Evolutionary conservation across 2,113 vertebrate genomes (phyloP).

Genomic region (Hypomesus transpacificus): DNA sequence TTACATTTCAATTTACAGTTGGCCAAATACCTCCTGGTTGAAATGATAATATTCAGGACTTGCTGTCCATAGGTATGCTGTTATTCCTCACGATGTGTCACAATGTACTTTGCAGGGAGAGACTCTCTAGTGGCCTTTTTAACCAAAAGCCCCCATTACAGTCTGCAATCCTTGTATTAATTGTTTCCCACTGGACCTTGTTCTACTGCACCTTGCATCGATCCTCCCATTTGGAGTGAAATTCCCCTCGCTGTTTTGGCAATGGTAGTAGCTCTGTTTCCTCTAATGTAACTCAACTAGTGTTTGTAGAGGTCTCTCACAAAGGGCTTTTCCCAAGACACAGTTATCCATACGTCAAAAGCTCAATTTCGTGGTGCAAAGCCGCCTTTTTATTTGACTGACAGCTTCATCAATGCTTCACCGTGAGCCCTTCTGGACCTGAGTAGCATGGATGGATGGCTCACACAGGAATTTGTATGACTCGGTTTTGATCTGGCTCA

Average conservation of each 20-base stretch:
- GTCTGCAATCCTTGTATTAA: conserved; percentile 47
- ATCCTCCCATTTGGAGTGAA: conserved; percentile 55
- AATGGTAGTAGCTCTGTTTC: conserved; percentile 13
- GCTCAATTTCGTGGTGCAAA: conserved; percentile 38
- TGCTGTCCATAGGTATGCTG: neutral
- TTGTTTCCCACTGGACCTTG: conserved; percentile 58
- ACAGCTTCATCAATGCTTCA: conserved; percentile 39
- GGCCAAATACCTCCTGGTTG: neutral
- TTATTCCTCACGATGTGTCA: conserved; percentile 23
- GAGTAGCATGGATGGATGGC: conserved; percentile 19
- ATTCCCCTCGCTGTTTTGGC: conserved; percentile 28
- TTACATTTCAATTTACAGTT: conserved; percentile 20
- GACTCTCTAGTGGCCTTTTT: conserved; percentile 14
- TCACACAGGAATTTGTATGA: conserved; percentile 13
- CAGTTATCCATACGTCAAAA: conserved; percentile 36
- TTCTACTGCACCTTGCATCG: conserved; percentile 47
- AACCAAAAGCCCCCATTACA: conserved; percentile 32
- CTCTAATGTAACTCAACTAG: conserved; percentile 26
- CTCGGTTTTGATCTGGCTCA: conserved; percentile 37
- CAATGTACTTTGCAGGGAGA: conserved; percentile 7
- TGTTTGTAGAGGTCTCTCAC: conserved; percentile 34
- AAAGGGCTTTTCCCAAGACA: conserved; percentile 26
- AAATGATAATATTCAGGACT: neutral
- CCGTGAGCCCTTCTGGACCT: conserved; percentile 22
- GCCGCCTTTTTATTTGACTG: conserved; percentile 43